Conservation (phyloP, 2,113 vertebrate genomes). For the Dasyornis broadbenti region DNA sequence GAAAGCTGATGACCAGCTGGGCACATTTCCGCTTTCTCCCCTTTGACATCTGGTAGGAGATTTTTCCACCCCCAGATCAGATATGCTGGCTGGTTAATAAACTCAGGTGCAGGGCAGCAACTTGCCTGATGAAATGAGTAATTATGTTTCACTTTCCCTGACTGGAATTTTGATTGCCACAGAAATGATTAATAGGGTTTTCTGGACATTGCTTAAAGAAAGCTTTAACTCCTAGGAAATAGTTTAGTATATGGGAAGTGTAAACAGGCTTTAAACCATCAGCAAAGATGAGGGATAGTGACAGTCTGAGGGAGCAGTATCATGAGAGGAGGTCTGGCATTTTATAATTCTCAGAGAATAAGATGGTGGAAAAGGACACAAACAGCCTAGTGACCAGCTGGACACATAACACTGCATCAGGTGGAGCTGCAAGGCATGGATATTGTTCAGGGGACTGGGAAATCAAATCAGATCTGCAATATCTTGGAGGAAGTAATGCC, state of each 20-base stretch:
- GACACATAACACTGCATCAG: background rate
- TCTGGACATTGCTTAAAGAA: background rate
- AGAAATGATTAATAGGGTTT: background rate
- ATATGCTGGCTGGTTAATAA: background rate
- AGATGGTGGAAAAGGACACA: background rate
- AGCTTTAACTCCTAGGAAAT: background rate
- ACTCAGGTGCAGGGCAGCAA: conserved; percentile 7
- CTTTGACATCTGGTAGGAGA: background rate
- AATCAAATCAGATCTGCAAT: background rate
- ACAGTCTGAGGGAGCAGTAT: background rate
- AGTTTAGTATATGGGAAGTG: background rate
- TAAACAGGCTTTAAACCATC: background rate
- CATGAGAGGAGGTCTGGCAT: background rate
- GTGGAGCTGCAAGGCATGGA: background rate
- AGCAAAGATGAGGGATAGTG: background rate
- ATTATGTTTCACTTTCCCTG: background rate
- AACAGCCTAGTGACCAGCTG: background rate
- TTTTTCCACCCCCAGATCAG: background rate
- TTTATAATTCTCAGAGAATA: background rate
- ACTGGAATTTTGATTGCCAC: background rate
- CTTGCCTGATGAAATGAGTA: conserved; percentile 15
- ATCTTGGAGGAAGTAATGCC: background rate
- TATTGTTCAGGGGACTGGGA: background rate
- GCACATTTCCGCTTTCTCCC: background rate
- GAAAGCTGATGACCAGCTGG: background rate